Evolutionary conservation across 2,797 vertebrate genomes (phyloP), one percentile per base, ranked within the genome.

Genomic region (Tragelaphus oryx): DNA sequence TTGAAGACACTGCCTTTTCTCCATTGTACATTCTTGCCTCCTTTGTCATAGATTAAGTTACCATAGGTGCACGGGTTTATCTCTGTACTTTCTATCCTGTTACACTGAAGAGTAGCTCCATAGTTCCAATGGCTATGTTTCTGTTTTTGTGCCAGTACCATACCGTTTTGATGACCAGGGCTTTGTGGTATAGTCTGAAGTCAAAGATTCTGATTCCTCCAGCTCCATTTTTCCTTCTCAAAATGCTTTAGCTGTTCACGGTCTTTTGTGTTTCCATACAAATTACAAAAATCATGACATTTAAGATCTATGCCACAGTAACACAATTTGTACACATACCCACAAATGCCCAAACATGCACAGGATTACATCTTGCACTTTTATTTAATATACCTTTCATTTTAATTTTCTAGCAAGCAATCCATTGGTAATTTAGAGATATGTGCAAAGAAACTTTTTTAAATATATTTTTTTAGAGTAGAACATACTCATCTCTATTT

Each of bases 391-490:
- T 3, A 1, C 4, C 60, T 84, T 76, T 82, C 33, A 74, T 59
- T 78, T 95, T 26, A 93, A 80, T 96, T 96, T 97, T 91, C 95
- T 80, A 94, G 68, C 59, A 97, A 98, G 87, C 91, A 97, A 97
- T 94, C 95, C 91, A 97, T 96, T 97, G 89, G 62, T 97, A 98
- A 98, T 95, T 97, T 98, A 97, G 94, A 96, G 96, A 93, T 97
- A 87, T 87, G 89, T 97, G 86, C 76, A 97, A 97, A 98, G 93
- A 97, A 97, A 4, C 18, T 46, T 71, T 46, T 5, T 30, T 30
- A 68, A 33, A 41, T 71, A 74, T 24, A 13, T 54, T 37, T 79
- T 65, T 57, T 71, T 26, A 74, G 12, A 50, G 20, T 44, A 54
- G 82, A 89, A 46, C 7, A 55, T 76, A 81, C 60, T 59, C 30